Evolutionary conservation across 2,113 vertebrate genomes (phyloP), one percentile per base, ranked within the genome.

Genomic region (Rhadina sibilatrix): DNA sequence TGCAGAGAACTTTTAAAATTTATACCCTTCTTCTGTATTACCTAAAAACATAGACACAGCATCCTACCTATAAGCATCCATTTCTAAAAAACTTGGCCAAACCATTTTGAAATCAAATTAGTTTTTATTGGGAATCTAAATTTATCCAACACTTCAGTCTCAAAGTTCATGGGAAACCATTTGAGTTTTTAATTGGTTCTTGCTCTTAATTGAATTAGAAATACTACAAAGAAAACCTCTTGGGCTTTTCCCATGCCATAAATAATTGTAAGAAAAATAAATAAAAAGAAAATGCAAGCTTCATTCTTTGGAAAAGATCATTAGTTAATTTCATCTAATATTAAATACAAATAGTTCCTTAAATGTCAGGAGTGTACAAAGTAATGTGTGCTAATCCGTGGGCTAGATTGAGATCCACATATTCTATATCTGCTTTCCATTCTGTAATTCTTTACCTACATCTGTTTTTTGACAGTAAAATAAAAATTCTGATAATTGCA

Each of bases 191-290:
- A 90, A 92, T 94, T 92, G 82, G 59, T 86, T 88, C 68, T 90
- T 93, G 33, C 68, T 88, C 66, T 90, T 90, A 94, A 94, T 56
- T 96, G 47, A 96, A 69, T 96, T 93, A 83, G 90, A 90, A 96
- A 90, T 91, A 42, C 37, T 92, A 50, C 35, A 68, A 90, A 74
- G 56, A 81, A 94, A 95, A 80, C 80, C 72, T 88, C 88, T 83
- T 40, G 76, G 92, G 47, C 24, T 95, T 94, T 94, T 94, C 89
- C 84, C 90, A 95, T 93, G 82, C 54, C 75, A 38, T 40, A 88
- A 60, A 57, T 93, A 93, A 88, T 92, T 92, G 54, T 78, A 95
- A 96, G 71, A 88, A 96, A 95, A 96, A 96, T 80, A 96, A 75
- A 94, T 68, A 79, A 54, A 78, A 94, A 66, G 35, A 69, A 83